Conservation (phyloP, 2,797 vertebrate genomes). For the Tapirus indicus region DNA sequence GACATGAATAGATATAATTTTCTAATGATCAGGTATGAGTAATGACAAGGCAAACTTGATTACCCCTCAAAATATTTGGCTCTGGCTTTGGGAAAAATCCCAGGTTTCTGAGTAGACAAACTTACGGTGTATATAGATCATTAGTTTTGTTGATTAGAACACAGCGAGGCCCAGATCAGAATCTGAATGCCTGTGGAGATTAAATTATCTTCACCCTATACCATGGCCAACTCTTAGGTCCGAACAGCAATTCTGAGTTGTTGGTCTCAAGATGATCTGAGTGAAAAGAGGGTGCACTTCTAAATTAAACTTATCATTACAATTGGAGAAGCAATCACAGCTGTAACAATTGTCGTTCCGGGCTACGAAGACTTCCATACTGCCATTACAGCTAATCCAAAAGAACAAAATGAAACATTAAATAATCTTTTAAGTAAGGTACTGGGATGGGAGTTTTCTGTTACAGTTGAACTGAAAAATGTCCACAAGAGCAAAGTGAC, state of each 20-base stretch:
- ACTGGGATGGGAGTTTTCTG: not conserved
- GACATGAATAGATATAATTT: not conserved
- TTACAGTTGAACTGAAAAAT: slow-evolving; percentile 20
- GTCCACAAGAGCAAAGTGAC: not conserved
- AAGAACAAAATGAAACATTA: slow-evolving; percentile 11
- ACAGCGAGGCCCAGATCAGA: slow-evolving; percentile 59
- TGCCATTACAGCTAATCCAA: not conserved
- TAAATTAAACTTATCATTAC: not conserved
- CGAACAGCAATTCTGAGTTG: not conserved
- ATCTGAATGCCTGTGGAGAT: slow-evolving; percentile 53
- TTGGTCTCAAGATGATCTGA: not conserved
- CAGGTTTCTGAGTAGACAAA: slow-evolving; percentile 12
- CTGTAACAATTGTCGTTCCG: not conserved
- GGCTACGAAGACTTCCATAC: not conserved
- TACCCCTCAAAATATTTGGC: not conserved
- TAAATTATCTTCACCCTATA: slow-evolving; percentile 47
- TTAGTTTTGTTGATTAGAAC: slow-evolving; percentile 70
- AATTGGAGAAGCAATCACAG: not conserved
- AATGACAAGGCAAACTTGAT: slow-evolving; percentile 40
- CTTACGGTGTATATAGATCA: not conserved
- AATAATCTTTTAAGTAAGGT: not conserved
- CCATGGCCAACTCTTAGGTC: not conserved
- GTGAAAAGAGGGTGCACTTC: not conserved
- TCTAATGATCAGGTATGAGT: not conserved
- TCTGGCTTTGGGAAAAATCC: not conserved